Conservation (phyloP, 2,888 invertebrate species). For the Volucella bombylans region DNA sequence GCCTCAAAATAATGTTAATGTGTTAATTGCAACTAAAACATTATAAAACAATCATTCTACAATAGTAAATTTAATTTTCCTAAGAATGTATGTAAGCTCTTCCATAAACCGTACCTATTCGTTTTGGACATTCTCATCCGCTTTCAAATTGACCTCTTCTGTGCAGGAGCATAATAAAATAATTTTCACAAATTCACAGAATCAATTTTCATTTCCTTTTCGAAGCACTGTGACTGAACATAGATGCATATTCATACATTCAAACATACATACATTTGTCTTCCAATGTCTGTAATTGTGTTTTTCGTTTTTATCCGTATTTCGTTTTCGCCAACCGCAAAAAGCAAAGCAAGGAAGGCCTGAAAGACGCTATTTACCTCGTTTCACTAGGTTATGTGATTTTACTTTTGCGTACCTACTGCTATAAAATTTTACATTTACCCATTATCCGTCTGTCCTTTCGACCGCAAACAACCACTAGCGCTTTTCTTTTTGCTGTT, state of each 20-base stretch:
- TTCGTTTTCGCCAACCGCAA: constrained; percentile 46
- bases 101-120: no score
- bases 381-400: background rate
- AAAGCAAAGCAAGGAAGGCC: background rate
- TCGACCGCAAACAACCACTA: constrained; percentile 44
- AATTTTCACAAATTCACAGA: constrained; percentile 61
- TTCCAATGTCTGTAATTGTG: constrained; percentile 1
- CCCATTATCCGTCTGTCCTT: background rate
- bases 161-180: constrained; percentile 33
- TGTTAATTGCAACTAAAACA: no score
- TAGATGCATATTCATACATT: no score
- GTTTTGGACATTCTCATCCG: background rate
- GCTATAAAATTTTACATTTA: constrained; percentile 19
- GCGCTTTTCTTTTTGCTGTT: constrained; percentile 24
- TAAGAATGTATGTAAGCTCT: no score
- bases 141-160: constrained; percentile 49
- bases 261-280: background rate
- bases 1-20: no score
- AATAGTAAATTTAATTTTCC: no score
- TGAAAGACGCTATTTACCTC: constrained; percentile 23
- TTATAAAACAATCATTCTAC: no score
- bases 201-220: constrained; percentile 54
- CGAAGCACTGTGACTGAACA: background rate
- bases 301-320: constrained; percentile 51
- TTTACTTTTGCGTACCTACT: background rate